phyloP scores from a whole-genome alignment of 2,888 invertebrate species.

The Leucozona laternaria region DNA sequence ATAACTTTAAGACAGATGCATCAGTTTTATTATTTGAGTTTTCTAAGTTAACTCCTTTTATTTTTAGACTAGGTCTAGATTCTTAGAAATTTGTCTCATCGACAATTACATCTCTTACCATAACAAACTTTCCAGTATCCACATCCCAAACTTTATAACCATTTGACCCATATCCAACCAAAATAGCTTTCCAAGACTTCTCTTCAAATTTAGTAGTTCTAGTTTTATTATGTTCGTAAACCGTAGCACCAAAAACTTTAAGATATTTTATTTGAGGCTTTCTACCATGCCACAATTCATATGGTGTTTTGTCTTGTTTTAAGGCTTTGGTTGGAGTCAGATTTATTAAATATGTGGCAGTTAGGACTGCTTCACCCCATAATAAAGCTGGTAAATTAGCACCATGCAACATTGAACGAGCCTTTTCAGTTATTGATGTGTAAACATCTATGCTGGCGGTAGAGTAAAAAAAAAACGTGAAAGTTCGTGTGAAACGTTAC shows the following conservation, averaged over 20 bases:
- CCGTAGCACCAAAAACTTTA: conserved; percentile 48
- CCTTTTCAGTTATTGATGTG: too few relatives aligned
- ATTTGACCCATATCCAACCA: conserved; percentile 50
- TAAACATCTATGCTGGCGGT: too few relatives aligned
- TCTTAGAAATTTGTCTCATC: conserved; percentile 79
- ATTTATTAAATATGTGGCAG: conserved; percentile 81
- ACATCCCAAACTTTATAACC: conserved; percentile 80
- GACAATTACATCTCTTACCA: conserved; percentile 77
- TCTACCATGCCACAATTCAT: conserved; percentile 76
- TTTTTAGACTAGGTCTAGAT: conserved; percentile 57
- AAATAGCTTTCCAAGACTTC: conserved; percentile 54
- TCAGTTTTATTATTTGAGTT: conserved; percentile 69
- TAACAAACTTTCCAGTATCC: too few relatives aligned
- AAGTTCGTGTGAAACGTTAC: too few relatives aligned
- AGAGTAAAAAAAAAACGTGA: too few relatives aligned
- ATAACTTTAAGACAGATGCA: conserved; percentile 23
- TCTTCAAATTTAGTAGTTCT: conserved; percentile 43
- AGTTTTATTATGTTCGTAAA: conserved; percentile 52
- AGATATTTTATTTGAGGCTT: conserved; percentile 49
- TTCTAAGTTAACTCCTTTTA: conserved; percentile 45
- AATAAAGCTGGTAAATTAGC: too few relatives aligned
- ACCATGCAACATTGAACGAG: too few relatives aligned
- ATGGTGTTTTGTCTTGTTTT: conserved; percentile 79
- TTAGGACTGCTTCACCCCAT: too few relatives aligned
- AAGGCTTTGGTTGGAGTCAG: conserved; percentile 79